phyloP scores from a whole-genome alignment of 2,113 vertebrate species.

The Marcusenius ussheri region DNA sequence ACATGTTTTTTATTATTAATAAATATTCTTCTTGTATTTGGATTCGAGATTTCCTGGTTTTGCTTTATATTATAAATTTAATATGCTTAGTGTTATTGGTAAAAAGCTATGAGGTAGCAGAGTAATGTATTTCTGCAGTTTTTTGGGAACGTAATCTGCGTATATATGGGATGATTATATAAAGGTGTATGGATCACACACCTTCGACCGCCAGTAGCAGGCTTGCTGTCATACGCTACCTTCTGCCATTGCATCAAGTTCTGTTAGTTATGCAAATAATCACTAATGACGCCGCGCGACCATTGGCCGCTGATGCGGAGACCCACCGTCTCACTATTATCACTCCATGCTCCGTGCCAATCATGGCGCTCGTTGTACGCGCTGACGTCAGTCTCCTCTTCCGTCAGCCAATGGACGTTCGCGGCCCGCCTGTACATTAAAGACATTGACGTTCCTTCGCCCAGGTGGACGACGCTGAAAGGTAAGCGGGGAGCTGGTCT shows the following conservation, averaged over 20 bases:
- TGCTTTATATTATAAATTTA: neutral
- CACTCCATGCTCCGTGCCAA: constrained; percentile 60
- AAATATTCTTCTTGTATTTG: constrained; percentile 71
- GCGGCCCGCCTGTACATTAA: constrained; percentile 36
- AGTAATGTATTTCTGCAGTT: neutral
- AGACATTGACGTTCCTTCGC: neutral
- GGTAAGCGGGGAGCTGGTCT: constrained; percentile 13
- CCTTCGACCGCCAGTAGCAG: neutral
- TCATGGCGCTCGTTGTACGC: constrained; percentile 29
- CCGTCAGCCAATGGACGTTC: constrained; percentile 46
- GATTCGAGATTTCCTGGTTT: constrained; percentile 20
- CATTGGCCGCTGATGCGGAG: constrained; percentile 49
- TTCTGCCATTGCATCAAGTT: neutral
- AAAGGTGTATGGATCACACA: neutral
- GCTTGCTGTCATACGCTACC: neutral
- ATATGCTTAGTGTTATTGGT: neutral
- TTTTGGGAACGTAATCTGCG: neutral
- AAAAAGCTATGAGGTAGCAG: neutral
- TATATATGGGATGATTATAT: neutral
- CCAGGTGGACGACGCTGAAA: constrained; percentile 46
- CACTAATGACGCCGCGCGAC: constrained; percentile 13
- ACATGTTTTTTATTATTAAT: constrained; percentile 68
- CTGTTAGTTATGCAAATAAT: constrained; percentile 33
- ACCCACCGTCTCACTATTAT: constrained; percentile 63
- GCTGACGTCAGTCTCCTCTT: constrained; percentile 42